Conservation (phyloP, 2,113 vertebrate species). For the Elanus axillaris region DNA sequence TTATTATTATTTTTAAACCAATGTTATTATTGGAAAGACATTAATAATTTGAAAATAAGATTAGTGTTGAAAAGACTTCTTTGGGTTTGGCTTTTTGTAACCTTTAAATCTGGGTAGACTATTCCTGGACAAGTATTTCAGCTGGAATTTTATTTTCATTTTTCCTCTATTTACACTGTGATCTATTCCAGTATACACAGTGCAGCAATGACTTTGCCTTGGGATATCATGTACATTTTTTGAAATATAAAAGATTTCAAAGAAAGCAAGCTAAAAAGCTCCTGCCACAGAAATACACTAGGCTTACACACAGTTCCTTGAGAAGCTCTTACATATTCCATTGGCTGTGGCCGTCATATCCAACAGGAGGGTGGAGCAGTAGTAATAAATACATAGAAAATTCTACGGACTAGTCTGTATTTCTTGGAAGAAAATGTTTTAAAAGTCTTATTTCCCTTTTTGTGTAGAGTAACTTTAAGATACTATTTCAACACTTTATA, state of each 20-base stretch:
- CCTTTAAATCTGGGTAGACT: constrained; percentile 34
- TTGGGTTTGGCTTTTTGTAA: constrained; percentile 22
- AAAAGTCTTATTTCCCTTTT: not conserved
- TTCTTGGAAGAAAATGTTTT: not conserved
- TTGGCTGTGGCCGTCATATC: not conserved
- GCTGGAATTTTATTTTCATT: constrained; percentile 49
- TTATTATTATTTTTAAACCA: constrained; percentile 50
- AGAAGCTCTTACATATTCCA: not conserved
- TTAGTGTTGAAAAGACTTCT: constrained; percentile 46
- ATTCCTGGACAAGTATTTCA: constrained; percentile 48
- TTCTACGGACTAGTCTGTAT: not conserved
- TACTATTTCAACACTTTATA: not conserved
- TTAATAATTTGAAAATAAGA: constrained; percentile 55
- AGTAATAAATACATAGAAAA: not conserved
- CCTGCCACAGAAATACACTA: not conserved
- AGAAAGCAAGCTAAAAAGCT: not conserved
- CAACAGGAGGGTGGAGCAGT: not conserved
- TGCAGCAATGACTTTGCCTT: not conserved
- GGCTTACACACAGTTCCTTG: not conserved
- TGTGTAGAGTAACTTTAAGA: not conserved
- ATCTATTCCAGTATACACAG: constrained; percentile 32
- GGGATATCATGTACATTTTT: not conserved
- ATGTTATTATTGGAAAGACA: constrained; percentile 49
- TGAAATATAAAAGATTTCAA: not conserved
- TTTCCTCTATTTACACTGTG: constrained; percentile 33